Percentiles rank a stretch among this genome's conserved stretches.
These are phyloP conservation scores for Dryococelus australis DNA, from an alignment of 2,888 invertebrate species.

Conservation along the genomic window DNA sequence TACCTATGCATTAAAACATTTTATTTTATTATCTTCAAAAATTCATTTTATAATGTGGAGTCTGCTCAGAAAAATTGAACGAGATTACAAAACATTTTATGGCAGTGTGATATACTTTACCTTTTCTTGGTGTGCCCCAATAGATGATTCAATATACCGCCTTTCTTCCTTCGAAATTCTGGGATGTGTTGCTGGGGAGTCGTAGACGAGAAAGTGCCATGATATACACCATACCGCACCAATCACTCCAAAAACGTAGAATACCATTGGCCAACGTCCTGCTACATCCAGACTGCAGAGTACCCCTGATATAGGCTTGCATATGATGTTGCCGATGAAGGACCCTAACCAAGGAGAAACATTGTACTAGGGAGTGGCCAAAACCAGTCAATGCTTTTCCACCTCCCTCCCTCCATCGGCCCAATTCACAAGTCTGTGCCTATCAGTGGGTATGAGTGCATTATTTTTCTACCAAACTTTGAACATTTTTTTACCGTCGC, in stretches of 20 bases:
- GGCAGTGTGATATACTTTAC: background rate
- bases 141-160: background rate
- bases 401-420: too few species aligned
- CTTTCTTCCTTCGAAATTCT: constrained; percentile 1
- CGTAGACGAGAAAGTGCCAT: background rate
- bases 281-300: background rate
- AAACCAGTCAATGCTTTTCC: too few species aligned
- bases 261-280: background rate
- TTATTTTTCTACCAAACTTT: too few species aligned
- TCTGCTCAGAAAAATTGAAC: too few species aligned
- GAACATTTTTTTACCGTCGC: too few species aligned
- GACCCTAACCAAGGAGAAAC: background rate
- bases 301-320: background rate
- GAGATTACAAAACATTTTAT: too few species aligned
- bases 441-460: too few species aligned
- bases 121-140: background rate
- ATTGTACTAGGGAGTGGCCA: too few species aligned
- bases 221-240: background rate
- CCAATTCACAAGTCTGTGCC: too few species aligned
- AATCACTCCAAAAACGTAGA: background rate
- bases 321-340: constrained; percentile 10
- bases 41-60: background rate
- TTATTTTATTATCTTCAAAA: background rate
- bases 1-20: background rate
- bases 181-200: background rate